A percentile compares a stretch with the other conserved stretches of the same genome.
These are phyloP conservation scores for Discoglossus pictus DNA, from an alignment of 2,797 vertebrate species.

Conservation along the genomic window DNA sequence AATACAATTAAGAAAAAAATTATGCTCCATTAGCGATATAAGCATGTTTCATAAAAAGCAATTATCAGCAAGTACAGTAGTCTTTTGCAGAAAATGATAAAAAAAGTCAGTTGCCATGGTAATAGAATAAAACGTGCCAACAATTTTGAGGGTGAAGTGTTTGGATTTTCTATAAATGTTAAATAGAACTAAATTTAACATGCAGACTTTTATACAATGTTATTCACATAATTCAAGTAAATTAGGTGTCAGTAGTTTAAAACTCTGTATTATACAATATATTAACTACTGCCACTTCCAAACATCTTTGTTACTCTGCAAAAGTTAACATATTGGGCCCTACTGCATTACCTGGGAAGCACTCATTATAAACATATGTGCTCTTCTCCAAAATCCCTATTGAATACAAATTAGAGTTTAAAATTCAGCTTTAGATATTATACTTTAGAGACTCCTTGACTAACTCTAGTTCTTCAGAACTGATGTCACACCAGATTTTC, in stretches of 20 bases:
- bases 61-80: background rate
- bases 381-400: no score
- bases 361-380: no score
- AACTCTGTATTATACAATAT: background rate
- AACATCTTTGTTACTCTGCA: no score
- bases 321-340: no score
- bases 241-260: no score
- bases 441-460: no score
- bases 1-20: conserved; percentile 6
- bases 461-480: no score
- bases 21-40: background rate
- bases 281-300: background rate
- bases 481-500: no score
- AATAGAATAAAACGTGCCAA: background rate
- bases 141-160: conserved; percentile 2
- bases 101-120: conserved; percentile 4
- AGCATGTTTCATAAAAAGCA: background rate
- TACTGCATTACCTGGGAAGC: no score
- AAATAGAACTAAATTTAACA: background rate
- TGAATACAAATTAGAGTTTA: no score
- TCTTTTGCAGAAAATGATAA: background rate
- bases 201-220: background rate
- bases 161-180: background rate
- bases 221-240: conserved; percentile 7
- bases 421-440: no score